Evolutionary conservation across 2,113 vertebrate species (phyloP).

Genomic region (Eulemur macaco): DNA sequence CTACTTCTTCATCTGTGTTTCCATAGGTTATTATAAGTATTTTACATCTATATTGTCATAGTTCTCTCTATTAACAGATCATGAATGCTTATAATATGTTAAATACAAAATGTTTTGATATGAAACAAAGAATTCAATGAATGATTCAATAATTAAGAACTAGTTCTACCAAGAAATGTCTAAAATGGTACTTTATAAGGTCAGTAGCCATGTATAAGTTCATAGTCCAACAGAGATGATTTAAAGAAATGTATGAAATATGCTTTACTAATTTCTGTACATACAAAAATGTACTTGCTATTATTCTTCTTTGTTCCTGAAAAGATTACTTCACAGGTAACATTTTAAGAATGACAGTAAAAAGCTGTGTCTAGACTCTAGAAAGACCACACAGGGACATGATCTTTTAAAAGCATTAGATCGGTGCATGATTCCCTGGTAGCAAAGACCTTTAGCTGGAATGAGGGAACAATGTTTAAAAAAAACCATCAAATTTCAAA

Average conservation of each 20-base stretch:
- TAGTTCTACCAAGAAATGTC: background rate
- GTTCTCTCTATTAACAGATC: background rate
- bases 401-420: background rate
- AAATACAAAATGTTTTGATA: constrained; percentile 24
- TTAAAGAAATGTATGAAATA: background rate
- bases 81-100: background rate
- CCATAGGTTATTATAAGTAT: background rate
- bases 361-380: background rate
- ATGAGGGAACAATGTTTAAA: background rate
- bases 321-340: background rate
- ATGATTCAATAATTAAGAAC: constrained; percentile 19
- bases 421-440: background rate
- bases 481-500: background rate
- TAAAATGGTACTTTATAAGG: background rate
- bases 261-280: background rate
- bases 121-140: background rate
- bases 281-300: background rate
- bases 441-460: background rate
- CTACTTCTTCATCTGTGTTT: background rate
- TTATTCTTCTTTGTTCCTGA: background rate
- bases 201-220: background rate
- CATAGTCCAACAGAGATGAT: background rate
- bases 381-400: background rate
- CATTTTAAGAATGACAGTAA: background rate
- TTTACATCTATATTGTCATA: background rate